These are phyloP conservation scores for Hydrozoanthus gracilis DNA, from an alignment of 92 coral and sea anemone species.

Conservation along the genomic window DNA sequence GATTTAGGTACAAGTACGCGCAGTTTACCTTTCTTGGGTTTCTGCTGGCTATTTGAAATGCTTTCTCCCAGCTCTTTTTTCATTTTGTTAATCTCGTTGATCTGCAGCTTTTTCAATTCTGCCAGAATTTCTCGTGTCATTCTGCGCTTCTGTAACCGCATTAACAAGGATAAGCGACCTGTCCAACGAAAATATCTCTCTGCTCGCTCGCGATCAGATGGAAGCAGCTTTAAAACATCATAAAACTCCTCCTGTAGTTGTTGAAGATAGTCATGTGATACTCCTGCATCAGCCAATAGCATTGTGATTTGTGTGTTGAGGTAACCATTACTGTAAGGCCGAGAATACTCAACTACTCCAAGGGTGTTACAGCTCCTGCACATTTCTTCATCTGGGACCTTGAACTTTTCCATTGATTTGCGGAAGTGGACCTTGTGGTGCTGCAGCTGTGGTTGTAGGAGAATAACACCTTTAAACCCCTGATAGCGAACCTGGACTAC, in stretches of 20 bases:
- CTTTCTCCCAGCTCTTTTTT: slow-evolving; percentile 60
- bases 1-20: slow-evolving; percentile 91
- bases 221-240: slow-evolving; percentile 64
- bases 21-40: slow-evolving; percentile 61
- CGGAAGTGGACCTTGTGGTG: slow-evolving; percentile 77
- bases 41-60: slow-evolving; percentile 43
- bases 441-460: slow-evolving; percentile 64
- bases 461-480: slow-evolving; percentile 89
- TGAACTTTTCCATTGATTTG: slow-evolving; percentile 92
- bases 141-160: slow-evolving; percentile 57
- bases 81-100: slow-evolving; percentile 71
- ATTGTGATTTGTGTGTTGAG: slow-evolving; percentile 87
- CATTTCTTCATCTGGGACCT: slow-evolving; percentile 72
- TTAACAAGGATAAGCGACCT: slow-evolving; percentile 62
- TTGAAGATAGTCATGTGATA: slow-evolving; percentile 75
- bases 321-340: slow-evolving; percentile 88
- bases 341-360: slow-evolving; percentile 91
- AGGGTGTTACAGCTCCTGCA: slow-evolving; percentile 75
- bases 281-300: slow-evolving; percentile 94
- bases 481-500: slow-evolving; percentile 86
- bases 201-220: slow-evolving; percentile 61
- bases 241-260: slow-evolving; percentile 85
- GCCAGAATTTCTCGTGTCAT: slow-evolving; percentile 51
- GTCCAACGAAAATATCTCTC: slow-evolving; percentile 72
- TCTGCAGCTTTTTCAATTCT: slow-evolving; percentile 59